Evolutionary conservation across 2,797 vertebrate genomes (phyloP).

Genomic region (Danio albolineatus): DNA sequence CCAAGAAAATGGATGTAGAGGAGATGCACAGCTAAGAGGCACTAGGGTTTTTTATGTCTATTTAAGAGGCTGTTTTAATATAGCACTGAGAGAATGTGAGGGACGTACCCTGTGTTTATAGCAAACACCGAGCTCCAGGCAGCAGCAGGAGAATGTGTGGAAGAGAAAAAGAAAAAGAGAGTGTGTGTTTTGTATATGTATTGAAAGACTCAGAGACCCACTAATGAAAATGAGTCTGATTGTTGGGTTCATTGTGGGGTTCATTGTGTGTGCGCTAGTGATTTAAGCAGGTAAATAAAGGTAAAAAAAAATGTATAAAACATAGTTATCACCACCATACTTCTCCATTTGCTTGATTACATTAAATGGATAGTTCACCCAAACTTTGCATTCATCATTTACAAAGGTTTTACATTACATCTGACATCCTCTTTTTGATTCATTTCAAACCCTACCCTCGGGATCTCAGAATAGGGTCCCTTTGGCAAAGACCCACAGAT

Average conservation of each 20-base stretch:
- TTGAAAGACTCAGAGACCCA: background rate
- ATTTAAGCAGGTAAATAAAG: too few relatives aligned
- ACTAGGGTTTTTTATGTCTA: background rate
- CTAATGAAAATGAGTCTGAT: background rate
- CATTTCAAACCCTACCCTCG: background rate
- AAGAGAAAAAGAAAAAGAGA: background rate
- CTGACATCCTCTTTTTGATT: too few relatives aligned
- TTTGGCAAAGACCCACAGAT: too few relatives aligned
- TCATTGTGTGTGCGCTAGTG: too few relatives aligned
- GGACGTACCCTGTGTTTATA: slow-evolving; percentile 40
- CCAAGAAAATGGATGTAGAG: background rate
- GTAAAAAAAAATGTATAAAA: too few relatives aligned
- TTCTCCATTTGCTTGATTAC: too few relatives aligned
- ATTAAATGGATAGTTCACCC: too few relatives aligned
- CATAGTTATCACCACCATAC: too few relatives aligned
- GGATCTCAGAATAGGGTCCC: too few relatives aligned
- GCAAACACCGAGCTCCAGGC: slow-evolving; percentile 9
- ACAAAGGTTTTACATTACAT: background rate
- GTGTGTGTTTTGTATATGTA: background rate
- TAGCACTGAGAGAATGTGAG: slow-evolving; percentile 31
- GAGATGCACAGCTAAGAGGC: background rate
- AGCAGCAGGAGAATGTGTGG: background rate
- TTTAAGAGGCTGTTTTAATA: slow-evolving; percentile 43
- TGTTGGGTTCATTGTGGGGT: background rate
- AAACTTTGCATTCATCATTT: too few relatives aligned